phyloP scores from a whole-genome alignment of 2,797 vertebrate species.

The Eurystomus glaucurus region DNA sequence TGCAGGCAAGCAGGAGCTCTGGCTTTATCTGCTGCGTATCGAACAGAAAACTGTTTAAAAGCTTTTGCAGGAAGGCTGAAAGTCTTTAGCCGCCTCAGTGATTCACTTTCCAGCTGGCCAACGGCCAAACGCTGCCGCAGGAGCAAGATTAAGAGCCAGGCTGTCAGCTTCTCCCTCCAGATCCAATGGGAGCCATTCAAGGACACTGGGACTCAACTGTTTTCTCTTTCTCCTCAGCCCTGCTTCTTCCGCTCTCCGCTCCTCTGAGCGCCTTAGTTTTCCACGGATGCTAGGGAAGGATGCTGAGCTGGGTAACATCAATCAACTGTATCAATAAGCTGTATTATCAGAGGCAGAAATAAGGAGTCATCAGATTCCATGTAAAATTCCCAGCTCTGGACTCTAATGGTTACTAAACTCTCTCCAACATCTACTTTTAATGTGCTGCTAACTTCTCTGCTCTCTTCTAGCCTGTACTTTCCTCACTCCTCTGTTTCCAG shows the following conservation, averaged over 20 bases:
- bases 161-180: conserved; percentile 39
- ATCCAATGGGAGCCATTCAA: conserved; percentile 56
- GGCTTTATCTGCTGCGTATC: neutral
- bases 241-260: neutral
- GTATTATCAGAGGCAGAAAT: neutral
- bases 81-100: neutral
- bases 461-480: neutral
- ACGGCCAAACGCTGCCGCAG: neutral
- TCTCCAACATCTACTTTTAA: neutral
- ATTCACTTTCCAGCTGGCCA: conserved; percentile 49
- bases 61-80: conserved; percentile 14
- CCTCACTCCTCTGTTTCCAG: neutral
- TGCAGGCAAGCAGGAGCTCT: neutral
- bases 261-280: neutral
- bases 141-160: conserved; percentile 80
- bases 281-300: neutral
- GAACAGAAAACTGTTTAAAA: conserved; percentile 33
- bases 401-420: neutral
- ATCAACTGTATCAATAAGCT: neutral
- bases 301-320: neutral
- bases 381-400: neutral
- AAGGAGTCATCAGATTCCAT: neutral
- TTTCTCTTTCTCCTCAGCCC: neutral
- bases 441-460: neutral
- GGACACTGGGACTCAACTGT: neutral